A percentile compares a stretch with the other conserved stretches of the same genome.
phyloP scores from a whole-genome alignment of 2,888 invertebrate species.

The Trachelus stipa region DNA sequence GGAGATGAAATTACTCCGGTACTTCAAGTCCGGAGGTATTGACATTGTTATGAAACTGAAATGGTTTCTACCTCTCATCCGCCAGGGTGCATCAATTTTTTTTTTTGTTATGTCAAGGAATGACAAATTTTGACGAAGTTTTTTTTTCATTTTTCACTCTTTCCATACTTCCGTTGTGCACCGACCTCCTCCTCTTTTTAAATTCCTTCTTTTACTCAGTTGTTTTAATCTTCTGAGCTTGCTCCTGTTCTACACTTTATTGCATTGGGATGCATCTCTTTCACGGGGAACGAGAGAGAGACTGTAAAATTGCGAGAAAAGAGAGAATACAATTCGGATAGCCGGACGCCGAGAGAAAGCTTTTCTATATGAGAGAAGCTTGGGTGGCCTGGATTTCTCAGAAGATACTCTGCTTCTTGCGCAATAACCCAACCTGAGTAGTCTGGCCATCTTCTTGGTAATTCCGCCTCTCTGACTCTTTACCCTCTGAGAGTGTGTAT shows the following conservation, averaged over 20 bases:
- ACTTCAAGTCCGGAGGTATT: not conserved
- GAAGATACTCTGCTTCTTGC: constrained; percentile 5
- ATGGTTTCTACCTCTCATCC: not conserved
- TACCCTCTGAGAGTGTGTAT: constrained; percentile 4
- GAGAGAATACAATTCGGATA: not conserved
- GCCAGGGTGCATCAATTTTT: not conserved
- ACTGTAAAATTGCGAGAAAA: not conserved
- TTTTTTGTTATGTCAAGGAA: not conserved
- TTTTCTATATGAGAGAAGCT: not conserved
- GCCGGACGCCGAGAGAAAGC: not conserved
- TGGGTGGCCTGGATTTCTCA: not conserved
- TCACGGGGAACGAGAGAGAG: constrained; percentile 2
- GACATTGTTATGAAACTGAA: not conserved
- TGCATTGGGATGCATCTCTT: constrained; percentile 21
- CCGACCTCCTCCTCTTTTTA: not conserved
- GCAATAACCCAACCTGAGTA: constrained; percentile 1
- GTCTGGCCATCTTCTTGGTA: not conserved
- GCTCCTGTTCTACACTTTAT: not conserved
- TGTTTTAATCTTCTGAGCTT: not conserved
- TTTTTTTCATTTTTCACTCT: constrained; percentile 10
- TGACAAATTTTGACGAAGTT: constrained; percentile 2
- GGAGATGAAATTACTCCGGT: not conserved
- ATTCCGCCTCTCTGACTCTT: constrained; percentile 12
- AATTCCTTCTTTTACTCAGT: not conserved
- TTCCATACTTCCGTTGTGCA: not conserved